Evolutionary conservation across 2,797 vertebrate species (phyloP).

Genomic region (Rachycentron canadum): DNA sequence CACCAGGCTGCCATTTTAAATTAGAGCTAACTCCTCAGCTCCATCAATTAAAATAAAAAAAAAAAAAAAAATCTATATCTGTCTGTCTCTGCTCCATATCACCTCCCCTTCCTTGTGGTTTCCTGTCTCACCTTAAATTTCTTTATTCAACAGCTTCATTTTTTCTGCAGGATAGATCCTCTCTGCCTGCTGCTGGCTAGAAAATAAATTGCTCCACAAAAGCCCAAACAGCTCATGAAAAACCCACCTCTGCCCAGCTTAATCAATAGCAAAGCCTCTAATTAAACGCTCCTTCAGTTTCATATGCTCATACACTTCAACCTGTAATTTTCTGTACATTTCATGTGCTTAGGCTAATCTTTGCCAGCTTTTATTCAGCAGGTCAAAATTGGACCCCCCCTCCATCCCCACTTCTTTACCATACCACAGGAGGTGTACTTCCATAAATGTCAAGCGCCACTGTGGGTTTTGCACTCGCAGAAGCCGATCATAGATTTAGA

Average conservation of each 20-base stretch:
- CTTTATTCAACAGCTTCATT: conserved; percentile 53
- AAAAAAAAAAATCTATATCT: conserved; percentile 13
- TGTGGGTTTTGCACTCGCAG: conserved; percentile 71
- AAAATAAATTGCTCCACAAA: conserved; percentile 72
- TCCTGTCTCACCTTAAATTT: conserved; percentile 56
- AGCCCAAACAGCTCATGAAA: conserved; percentile 68
- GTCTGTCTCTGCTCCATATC: conserved; percentile 30
- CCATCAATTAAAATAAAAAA: conserved; percentile 24
- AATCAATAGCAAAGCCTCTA: conserved; percentile 77
- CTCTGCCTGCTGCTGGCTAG: conserved; percentile 53
- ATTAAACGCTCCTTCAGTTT: conserved; percentile 74
- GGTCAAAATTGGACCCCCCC: conserved; percentile 53
- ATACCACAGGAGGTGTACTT: conserved; percentile 74
- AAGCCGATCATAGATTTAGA: conserved; percentile 87
- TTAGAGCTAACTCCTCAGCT: conserved; percentile 16
- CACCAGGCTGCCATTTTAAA: conserved; percentile 23
- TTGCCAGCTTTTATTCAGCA: conserved; percentile 22
- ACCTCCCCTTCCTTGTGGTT: conserved; percentile 2
- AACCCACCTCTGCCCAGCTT: conserved; percentile 66
- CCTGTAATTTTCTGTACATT: conserved; percentile 71
- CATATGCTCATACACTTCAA: conserved; percentile 59
- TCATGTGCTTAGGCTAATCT: conserved; percentile 38
- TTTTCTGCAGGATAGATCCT: conserved; percentile 64
- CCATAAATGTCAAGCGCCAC: conserved; percentile 83
- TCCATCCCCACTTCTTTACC: conserved; percentile 36